Conservation (phyloP, 2,888 invertebrate species). For the Cabera pusaria region DNA sequence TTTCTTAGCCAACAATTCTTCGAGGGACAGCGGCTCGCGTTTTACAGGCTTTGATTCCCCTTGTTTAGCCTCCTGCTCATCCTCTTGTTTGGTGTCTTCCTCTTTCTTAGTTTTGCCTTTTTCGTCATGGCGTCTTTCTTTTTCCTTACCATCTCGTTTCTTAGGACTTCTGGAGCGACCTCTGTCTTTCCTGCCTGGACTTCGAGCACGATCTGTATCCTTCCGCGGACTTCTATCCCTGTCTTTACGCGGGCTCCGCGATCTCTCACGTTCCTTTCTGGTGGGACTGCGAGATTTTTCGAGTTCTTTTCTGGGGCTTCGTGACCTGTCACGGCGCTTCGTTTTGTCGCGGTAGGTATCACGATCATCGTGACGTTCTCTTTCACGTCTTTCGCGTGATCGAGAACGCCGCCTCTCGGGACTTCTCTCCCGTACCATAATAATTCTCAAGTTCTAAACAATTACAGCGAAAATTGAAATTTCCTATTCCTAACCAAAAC, state of each 20-base stretch:
- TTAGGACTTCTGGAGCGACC: conserved; percentile 65
- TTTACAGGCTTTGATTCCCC: conserved; percentile 59
- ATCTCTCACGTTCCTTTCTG: conserved; percentile 56
- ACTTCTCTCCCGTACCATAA: conserved; percentile 70
- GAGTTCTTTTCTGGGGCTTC: conserved; percentile 62
- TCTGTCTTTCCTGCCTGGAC: conserved; percentile 55
- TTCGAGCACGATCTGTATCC: conserved; percentile 37
- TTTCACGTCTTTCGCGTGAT: conserved; percentile 69
- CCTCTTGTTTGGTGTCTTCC: conserved; percentile 53
- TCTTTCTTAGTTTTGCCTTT: conserved; percentile 64
- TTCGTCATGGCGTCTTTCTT: conserved; percentile 70
- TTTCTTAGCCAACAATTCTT: conserved; percentile 97
- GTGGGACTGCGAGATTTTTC: conserved; percentile 61
- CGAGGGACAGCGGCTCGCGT: conserved; percentile 95
- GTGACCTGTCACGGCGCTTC: conserved; percentile 66
- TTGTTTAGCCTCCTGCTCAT: conserved; percentile 67
- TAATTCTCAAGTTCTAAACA: too few relatives aligned
- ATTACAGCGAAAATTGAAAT: too few relatives aligned
- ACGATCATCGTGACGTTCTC: conserved; percentile 70
- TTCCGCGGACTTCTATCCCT: conserved; percentile 36
- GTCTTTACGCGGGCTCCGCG: conserved; percentile 33
- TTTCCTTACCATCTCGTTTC: conserved; percentile 63
- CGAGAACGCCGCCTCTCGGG: conserved; percentile 72
- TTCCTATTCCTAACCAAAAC: too few relatives aligned
- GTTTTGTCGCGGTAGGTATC: conserved; percentile 67